A percentile compares a stretch with the other conserved stretches of the same genome.
These are phyloP conservation scores for Orbicella faveolata DNA, from an alignment of 64 coral and sea anemone species.

Conservation along the genomic window DNA sequence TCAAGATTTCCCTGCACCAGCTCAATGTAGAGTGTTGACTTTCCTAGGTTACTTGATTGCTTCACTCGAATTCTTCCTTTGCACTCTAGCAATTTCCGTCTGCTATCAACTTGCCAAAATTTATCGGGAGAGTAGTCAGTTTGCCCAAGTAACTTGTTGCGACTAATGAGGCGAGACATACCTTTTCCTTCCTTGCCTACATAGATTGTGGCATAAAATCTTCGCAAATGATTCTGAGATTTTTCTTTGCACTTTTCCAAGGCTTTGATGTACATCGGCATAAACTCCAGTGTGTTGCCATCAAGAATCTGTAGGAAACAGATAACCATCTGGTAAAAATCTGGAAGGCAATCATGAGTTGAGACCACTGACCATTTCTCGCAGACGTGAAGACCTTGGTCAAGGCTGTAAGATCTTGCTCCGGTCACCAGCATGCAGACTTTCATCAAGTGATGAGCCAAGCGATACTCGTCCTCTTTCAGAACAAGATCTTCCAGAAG, in stretches of 20 bases:
- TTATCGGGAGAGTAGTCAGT: slow-evolving; percentile 23
- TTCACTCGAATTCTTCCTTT: slow-evolving; percentile 73
- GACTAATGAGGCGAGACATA: slow-evolving; percentile 69
- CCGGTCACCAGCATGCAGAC: slow-evolving; percentile 64
- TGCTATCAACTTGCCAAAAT: slow-evolving; percentile 66
- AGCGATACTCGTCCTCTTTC: slow-evolving; percentile 11
- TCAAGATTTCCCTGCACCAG: slow-evolving; percentile 74
- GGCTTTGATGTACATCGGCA: slow-evolving; percentile 31
- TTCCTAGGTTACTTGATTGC: background rate
- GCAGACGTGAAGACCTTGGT: slow-evolving; percentile 50
- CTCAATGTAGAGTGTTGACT: slow-evolving; percentile 57
- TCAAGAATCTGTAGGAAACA: slow-evolving; percentile 76
- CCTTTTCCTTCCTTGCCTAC: slow-evolving; percentile 68
- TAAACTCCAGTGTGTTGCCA: slow-evolving; percentile 37
- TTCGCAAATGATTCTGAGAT: slow-evolving; percentile 52
- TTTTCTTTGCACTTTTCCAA: slow-evolving; percentile 47
- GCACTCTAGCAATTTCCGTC: slow-evolving; percentile 75
- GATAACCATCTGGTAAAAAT: slow-evolving; percentile 77
- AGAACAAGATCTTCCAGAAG: slow-evolving; percentile 65
- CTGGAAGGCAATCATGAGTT: slow-evolving; percentile 24
- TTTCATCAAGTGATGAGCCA: slow-evolving; percentile 69
- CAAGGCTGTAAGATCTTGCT: slow-evolving; percentile 41
- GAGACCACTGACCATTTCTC: slow-evolving; percentile 47
- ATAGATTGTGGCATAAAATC: slow-evolving; percentile 43
- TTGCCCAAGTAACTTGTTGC: slow-evolving; percentile 32